Conservation (phyloP, 2,113 vertebrate species). For the Alligator sinensis region DNA sequence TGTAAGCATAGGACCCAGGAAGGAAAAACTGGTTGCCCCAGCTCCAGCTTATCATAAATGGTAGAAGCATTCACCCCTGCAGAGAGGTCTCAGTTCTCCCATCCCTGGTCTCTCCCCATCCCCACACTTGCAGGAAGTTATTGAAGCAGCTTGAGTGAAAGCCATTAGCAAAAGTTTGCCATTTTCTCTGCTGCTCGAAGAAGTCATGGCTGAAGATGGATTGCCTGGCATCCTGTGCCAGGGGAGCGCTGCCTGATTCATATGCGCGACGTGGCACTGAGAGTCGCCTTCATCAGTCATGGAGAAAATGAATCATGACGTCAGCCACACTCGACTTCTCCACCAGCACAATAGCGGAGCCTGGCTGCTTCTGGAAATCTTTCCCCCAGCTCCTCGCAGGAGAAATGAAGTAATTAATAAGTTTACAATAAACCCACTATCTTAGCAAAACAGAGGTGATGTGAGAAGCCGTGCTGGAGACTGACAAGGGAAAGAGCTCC, state of each 20-base stretch:
- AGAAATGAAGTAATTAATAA: conserved; percentile 81
- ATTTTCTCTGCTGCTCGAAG: conserved; percentile 45
- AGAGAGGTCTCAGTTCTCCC: neutral
- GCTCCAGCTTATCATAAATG: neutral
- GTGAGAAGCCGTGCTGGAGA: conserved; percentile 46
- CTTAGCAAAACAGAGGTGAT: conserved; percentile 72
- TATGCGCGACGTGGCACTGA: conserved; percentile 40
- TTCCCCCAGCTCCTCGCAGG: conserved; percentile 64
- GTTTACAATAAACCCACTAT: conserved; percentile 77
- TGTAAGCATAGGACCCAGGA: neutral
- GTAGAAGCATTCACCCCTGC: accelerated
- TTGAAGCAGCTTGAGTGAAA: neutral
- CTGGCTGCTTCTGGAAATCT: conserved; percentile 49
- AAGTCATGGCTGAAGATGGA: conserved; percentile 62
- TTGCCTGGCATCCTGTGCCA: conserved; percentile 54
- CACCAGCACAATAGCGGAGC: conserved; percentile 57
- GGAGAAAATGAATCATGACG: conserved; percentile 76
- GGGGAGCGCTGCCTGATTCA: conserved; percentile 64
- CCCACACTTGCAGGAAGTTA: neutral
- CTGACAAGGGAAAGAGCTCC: conserved; percentile 51
- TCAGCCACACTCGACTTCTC: conserved; percentile 44
- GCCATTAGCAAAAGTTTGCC: neutral
- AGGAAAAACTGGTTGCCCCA: accelerated
- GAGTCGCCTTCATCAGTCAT: conserved; percentile 73
- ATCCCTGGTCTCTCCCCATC: neutral